Evolutionary conservation across 2,888 invertebrate species (phyloP), one percentile per base, ranked within the genome.

Genomic region (Globia sparganii): DNA sequence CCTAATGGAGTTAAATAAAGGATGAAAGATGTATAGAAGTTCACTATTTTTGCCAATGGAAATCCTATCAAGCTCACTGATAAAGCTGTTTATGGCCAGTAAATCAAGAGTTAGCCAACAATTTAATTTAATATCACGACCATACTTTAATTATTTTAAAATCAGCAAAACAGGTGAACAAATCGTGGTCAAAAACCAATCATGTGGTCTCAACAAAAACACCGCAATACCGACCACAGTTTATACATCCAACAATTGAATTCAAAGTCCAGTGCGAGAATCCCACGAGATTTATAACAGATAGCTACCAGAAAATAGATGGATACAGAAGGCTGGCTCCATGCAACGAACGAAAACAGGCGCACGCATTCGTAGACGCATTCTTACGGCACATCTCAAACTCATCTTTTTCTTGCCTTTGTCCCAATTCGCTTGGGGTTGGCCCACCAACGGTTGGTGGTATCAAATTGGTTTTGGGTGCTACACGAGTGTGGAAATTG

Each of bases 271-370:
- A 77, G 53, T 77, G 77, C 73, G 76, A 75, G 83, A 69, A 84
- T 87, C 87, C 80, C 81, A 81, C 77, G 81, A 87, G 81, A 81
- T 86, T 79, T 82, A 86, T 85, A 82, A 85, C 73, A 68, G 80
- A 82, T 86, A 80, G 62, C 40, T 78, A 70, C 3, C 34, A 56
- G 4, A 37, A 11, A 25, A 56, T 15, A 46, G 61, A 56, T 21
- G 15, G 4, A 2, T 11, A 71, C 77, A 77, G 79, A 77, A 77
- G 71, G 28, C 1, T 9, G 5, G 2, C 18, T 68, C 1, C 18
- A 4, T 11, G 11, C 6, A 66, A 66, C 4, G 2, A 37, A 0
- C 4, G 2, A 2, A 37, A 31, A 58, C 31, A 18, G 5, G n/a
- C 34, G 53, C n/a, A 53, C 28, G 8, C 28, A n/a, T n/a, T 40